Base-by-base conservation (phyloP, 37 sponge, comb jelly and placozoan species). In the Petrosia ficiformis region DNA sequence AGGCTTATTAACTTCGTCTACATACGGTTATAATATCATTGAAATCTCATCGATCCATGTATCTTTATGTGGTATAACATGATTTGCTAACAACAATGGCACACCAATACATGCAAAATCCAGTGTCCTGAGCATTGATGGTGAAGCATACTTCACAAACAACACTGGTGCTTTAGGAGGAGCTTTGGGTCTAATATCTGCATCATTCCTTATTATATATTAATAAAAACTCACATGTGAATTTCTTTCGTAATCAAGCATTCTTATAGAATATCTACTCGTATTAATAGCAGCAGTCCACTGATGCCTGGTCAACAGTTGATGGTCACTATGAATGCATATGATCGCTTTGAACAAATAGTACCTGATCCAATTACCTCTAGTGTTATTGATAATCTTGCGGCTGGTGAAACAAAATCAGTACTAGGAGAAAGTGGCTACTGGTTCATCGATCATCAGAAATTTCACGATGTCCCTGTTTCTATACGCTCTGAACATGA, bases 151-250 rank as follows among this genome's bases (percentile, higher is more conserved):
- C 4, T 68, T 86, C 28, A 29, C 19, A 30, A 79, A 74, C 34
- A 86, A 86, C 40, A 38, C 70, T 44, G 86, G 42, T 25, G 43
- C 73, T 14, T 68, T 57, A 72, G 86, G 80, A 3, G 86, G 86
- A 35, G 86, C 57, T 1, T 6, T 86, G 2, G 24, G 58, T 3
- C 41, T 86, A 11, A 24, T 26, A 1, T 36, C 59, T 22, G 3
- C 31, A 2, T 65, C 79, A 24, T 41, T 71, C 26, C 21, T 84
- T 1, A 32, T 78, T 5, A 33, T 84, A 11, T 43, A 33, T 6
- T n/a, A n/a, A n/a, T n/a, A n/a, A n/a, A n/a, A n/a, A n/a, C n/a
- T n/a, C n/a, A n/a, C n/a, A n/a, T n/a, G n/a, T n/a, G n/a, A n/a
- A n/a, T n/a, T n/a, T n/a, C n/a, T n/a, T n/a, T n/a, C n/a, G n/a